These are phyloP conservation scores for Ciona savignyi DNA, from an alignment of 23 tunicate species.

Conservation along the genomic window DNA sequence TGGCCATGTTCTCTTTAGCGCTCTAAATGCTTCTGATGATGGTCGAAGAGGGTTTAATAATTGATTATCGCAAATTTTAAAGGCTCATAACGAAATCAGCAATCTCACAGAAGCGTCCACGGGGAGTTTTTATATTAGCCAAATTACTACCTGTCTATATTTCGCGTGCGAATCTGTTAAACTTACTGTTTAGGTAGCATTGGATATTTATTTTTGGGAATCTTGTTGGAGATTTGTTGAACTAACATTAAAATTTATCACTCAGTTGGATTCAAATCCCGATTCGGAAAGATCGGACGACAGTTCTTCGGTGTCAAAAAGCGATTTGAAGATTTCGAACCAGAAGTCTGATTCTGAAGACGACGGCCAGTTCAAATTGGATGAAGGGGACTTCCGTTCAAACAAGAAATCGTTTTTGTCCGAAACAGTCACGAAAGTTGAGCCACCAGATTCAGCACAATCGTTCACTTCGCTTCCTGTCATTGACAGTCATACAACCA, in stretches of 20 bases:
- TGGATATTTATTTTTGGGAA: not conserved
- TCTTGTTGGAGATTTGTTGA: not conserved
- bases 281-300: not conserved
- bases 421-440: conserved; percentile 6
- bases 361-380: not conserved
- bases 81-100: not conserved
- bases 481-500: not conserved
- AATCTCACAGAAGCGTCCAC: not conserved
- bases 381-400: not conserved
- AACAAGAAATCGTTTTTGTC: not conserved
- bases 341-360: conserved; percentile 5
- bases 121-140: conserved; percentile 1
- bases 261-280: not conserved
- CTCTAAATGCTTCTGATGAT: not conserved
- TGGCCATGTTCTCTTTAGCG: not conserved
- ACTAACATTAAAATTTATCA: not conserved
- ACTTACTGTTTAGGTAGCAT: not conserved
- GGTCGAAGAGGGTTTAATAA: not conserved
- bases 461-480: not conserved
- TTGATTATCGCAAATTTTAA: not conserved
- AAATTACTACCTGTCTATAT: not conserved
- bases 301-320: not conserved
- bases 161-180: not conserved
- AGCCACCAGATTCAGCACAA: conserved; percentile 15
- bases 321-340: not conserved